These are phyloP conservation scores for Hipparchia sbordonii DNA, from an alignment of 2,888 invertebrate species.

Conservation along the genomic window DNA sequence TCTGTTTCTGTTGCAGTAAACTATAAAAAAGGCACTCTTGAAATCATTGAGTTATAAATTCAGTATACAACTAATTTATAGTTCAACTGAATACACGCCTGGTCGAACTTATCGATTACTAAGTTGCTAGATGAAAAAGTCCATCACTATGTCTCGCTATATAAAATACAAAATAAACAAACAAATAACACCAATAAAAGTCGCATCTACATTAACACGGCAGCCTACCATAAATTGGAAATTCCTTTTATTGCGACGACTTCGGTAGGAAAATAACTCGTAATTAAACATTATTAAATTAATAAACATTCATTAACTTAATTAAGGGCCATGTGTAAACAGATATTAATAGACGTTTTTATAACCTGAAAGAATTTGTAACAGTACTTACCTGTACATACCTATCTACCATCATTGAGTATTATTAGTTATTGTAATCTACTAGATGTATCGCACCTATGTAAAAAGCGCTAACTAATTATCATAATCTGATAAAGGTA, in stretches of 20 bases:
- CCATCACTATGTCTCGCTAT: conserved; percentile 25
- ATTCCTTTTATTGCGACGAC: conserved; percentile 65
- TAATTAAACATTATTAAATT: conserved; percentile 58
- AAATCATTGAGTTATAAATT: too few species aligned
- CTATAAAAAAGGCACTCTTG: too few species aligned
- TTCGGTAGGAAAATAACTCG: conserved; percentile 61
- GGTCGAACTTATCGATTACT: background rate
- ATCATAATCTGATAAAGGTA: too few species aligned
- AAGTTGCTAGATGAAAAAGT: background rate
- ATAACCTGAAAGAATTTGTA: conserved; percentile 26
- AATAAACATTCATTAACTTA: conserved; percentile 43
- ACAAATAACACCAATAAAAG: conserved; percentile 65
- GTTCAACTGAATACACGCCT: too few species aligned
- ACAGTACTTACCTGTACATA: conserved; percentile 1
- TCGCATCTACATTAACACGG: conserved; percentile 59
- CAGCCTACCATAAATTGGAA: conserved; percentile 67
- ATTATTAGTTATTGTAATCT: too few species aligned
- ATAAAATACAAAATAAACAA: conserved; percentile 57
- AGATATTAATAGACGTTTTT: conserved; percentile 19
- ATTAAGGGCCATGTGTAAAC: conserved; percentile 36
- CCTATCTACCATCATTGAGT: background rate
- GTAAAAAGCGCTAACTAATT: too few species aligned
- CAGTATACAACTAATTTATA: too few species aligned
- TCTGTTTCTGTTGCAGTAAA: too few species aligned
- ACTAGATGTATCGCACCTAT: too few species aligned